These are phyloP conservation scores for Dysmachus trigonus DNA, from an alignment of 2,888 invertebrate species.

Conservation along the genomic window DNA sequence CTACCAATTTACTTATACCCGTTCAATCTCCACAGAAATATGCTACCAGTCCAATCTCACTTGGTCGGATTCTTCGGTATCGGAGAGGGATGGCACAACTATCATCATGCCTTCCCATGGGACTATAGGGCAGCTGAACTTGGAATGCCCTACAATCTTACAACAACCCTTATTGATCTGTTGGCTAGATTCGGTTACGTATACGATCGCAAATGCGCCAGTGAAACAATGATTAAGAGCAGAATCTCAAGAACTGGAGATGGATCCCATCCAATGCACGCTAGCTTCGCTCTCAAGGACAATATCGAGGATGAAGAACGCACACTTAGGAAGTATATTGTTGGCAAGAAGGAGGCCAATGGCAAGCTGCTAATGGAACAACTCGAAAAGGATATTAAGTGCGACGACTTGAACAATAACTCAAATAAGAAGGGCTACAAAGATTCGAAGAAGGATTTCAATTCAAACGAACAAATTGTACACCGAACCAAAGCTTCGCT, in stretches of 20 bases:
- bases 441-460: background rate
- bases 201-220: slow-evolving; percentile 65
- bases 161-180: slow-evolving; percentile 72
- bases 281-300: slow-evolving; percentile 54
- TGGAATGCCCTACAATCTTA: slow-evolving; percentile 70
- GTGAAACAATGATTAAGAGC: slow-evolving; percentile 63
- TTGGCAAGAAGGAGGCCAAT: slow-evolving; percentile 52
- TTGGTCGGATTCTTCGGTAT: slow-evolving; percentile 74
- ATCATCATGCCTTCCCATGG: slow-evolving; percentile 89
- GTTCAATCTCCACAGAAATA: slow-evolving; percentile 65
- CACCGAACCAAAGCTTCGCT: slow-evolving; percentile 25
- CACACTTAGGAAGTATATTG: slow-evolving; percentile 51
- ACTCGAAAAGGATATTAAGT: slow-evolving; percentile 49
- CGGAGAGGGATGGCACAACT: slow-evolving; percentile 91
- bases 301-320: slow-evolving; percentile 24
- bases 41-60: slow-evolving; percentile 78
- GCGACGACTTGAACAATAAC: slow-evolving; percentile 52
- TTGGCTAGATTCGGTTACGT: slow-evolving; percentile 69
- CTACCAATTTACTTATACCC: background rate
- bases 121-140: slow-evolving; percentile 87
- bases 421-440: slow-evolving; percentile 17
- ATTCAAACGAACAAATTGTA: background rate
- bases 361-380: slow-evolving; percentile 51
- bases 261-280: slow-evolving; percentile 69
- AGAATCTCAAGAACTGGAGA: slow-evolving; percentile 73